Evolutionary conservation across 2,113 vertebrate genomes (phyloP).

Genomic region (Echinops telfairi): DNA sequence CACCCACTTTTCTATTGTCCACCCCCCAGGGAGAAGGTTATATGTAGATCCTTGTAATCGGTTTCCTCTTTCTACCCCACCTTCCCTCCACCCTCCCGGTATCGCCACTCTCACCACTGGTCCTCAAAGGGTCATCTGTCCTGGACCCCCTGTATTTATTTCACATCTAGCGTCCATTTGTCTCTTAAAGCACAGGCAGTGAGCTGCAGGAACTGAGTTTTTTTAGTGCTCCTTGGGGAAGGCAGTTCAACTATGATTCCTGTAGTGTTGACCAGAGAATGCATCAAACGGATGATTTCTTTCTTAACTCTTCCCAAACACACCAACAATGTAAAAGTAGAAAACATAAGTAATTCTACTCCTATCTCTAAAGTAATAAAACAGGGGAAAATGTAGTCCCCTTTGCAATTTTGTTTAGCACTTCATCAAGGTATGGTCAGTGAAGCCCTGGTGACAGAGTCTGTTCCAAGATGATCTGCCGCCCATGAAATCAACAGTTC

Average conservation of each 20-base stretch:
- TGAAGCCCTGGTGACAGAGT: too few species aligned
- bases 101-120: too few species aligned
- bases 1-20: too few species aligned
- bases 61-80: too few species aligned
- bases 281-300: not conserved
- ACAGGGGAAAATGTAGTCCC: not conserved
- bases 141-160: conserved; percentile 35
- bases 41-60: too few species aligned
- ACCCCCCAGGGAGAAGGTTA: too few species aligned
- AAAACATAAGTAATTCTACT: not conserved
- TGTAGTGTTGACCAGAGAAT: not conserved
- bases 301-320: not conserved
- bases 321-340: not conserved
- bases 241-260: not conserved
- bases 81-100: too few species aligned
- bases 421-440: too few species aligned
- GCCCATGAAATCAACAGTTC: too few species aligned
- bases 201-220: not conserved
- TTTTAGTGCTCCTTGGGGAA: not conserved
- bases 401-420: not conserved
- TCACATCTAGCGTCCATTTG: conserved; percentile 66
- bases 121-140: too few species aligned
- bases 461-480: too few species aligned
- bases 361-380: not conserved
- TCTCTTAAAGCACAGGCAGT: conserved; percentile 29